Percentiles rank a stretch among this genome's conserved stretches.
These are phyloP conservation scores for Notospermus geniculatus DNA, from an alignment of 1,140 invertebrate genomes.

Conservation along the genomic window DNA sequence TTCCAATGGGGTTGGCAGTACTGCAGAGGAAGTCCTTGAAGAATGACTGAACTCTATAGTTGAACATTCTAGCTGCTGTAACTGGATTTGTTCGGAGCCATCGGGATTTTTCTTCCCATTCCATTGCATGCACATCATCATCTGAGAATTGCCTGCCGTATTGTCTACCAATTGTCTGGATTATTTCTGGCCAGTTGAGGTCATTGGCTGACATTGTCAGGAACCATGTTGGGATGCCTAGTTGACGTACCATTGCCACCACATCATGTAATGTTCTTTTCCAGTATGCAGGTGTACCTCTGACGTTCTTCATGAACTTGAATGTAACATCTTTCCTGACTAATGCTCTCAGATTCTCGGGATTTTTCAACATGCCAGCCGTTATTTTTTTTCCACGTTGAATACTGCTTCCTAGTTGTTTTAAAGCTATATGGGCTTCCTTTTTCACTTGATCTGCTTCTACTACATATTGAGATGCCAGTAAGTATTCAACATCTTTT, in stretches of 20 bases:
- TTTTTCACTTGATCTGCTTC: background rate
- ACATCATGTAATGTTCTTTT: constrained; percentile 23
- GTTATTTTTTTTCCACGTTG: background rate
- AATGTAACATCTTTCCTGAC: constrained; percentile 20
- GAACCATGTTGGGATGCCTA: constrained; percentile 27
- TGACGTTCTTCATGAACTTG: constrained; percentile 19
- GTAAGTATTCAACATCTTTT: constrained; percentile 1
- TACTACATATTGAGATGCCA: background rate
- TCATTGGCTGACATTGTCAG: constrained; percentile 25
- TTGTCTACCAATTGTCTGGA: constrained; percentile 19
- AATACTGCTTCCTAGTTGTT: background rate
- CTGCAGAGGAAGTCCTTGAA: constrained; percentile 17
- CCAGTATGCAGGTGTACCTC: constrained; percentile 26
- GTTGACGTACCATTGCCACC: constrained; percentile 21
- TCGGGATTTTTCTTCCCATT: constrained; percentile 19
- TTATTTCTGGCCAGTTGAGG: constrained; percentile 23
- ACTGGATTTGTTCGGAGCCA: constrained; percentile 23
- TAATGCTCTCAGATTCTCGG: constrained; percentile 3
- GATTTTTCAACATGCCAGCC: background rate
- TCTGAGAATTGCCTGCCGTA: constrained; percentile 7
- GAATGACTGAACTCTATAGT: constrained; percentile 19
- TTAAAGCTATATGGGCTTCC: background rate
- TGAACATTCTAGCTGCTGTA: constrained; percentile 22
- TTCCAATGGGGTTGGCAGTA: constrained; percentile 18
- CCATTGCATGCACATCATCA: constrained; percentile 10